Conservation (phyloP, 2,888 invertebrate genomes). For the Xanthorhoe designata region DNA sequence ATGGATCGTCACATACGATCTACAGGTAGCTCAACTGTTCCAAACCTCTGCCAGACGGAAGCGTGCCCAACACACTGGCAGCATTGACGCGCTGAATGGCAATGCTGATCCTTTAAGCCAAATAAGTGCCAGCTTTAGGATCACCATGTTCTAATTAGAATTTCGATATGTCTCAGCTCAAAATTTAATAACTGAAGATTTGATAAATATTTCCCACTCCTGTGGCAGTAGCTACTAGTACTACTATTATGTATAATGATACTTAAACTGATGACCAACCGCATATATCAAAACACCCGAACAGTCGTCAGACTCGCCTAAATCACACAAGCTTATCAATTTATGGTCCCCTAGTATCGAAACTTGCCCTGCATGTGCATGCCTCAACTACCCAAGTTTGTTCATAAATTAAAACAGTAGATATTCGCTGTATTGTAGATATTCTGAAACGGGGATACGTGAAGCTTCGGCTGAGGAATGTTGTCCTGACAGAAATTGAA, state of each 20-base stretch:
- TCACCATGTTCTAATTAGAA: too few relatives aligned
- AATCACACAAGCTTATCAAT: slow-evolving; percentile 78
- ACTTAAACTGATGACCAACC: background rate
- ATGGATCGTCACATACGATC: too few relatives aligned
- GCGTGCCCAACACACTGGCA: too few relatives aligned
- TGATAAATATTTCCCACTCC: background rate
- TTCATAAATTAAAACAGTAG: slow-evolving; percentile 77
- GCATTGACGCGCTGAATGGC: too few relatives aligned
- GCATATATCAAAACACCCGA: slow-evolving; percentile 48
- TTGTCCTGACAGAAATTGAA: background rate
- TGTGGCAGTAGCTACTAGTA: too few relatives aligned
- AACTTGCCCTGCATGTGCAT: slow-evolving; percentile 72
- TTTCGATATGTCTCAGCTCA: too few relatives aligned
- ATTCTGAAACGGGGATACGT: slow-evolving; percentile 26
- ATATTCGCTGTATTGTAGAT: slow-evolving; percentile 51
- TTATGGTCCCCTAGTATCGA: slow-evolving; percentile 78
- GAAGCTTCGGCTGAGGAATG: background rate
- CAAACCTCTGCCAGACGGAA: too few relatives aligned
- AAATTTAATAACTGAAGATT: too few relatives aligned
- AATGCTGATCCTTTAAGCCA: too few relatives aligned
- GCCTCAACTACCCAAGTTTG: slow-evolving; percentile 73
- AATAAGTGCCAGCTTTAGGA: too few relatives aligned
- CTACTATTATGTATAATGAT: too few relatives aligned
- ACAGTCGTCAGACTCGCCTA: slow-evolving; percentile 53
- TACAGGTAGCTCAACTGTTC: too few relatives aligned